These are phyloP conservation scores for Melierax canorus DNA, from an alignment of 2,113 vertebrate species.

Conservation along the genomic window DNA sequence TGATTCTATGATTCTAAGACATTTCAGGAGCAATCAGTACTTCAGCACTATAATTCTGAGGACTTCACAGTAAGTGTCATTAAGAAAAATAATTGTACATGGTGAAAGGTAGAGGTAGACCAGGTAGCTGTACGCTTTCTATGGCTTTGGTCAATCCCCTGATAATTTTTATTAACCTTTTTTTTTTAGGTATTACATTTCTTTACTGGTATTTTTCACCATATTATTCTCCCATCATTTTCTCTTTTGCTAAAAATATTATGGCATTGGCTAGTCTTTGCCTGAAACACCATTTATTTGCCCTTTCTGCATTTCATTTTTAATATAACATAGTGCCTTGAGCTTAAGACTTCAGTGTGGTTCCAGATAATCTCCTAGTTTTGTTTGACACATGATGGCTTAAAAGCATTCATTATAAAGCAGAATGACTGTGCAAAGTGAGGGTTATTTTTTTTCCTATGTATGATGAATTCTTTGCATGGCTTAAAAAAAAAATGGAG, in stretches of 20 bases:
- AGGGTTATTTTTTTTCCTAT: neutral
- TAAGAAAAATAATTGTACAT: neutral
- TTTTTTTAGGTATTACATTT: neutral
- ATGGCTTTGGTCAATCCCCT: neutral
- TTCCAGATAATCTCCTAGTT: neutral
- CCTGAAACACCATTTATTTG: neutral
- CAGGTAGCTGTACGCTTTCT: neutral
- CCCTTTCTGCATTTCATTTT: neutral
- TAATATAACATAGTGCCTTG: neutral
- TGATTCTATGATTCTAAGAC: neutral
- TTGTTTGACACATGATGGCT: neutral
- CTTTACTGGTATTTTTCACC: neutral
- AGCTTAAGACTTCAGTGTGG: neutral
- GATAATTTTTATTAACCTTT: neutral
- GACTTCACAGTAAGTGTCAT: neutral
- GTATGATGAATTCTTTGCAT: neutral
- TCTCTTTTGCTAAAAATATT: neutral
- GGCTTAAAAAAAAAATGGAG: neutral
- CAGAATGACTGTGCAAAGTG: neutral
- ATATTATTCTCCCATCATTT: neutral
- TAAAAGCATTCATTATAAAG: neutral
- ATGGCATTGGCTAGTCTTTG: neutral
- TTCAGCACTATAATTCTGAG: neutral
- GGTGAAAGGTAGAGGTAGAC: neutral
- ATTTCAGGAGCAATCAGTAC: neutral